Base-by-base conservation (phyloP, 2,888 invertebrate genomes). In the Phyllotreta striolata region DNA sequence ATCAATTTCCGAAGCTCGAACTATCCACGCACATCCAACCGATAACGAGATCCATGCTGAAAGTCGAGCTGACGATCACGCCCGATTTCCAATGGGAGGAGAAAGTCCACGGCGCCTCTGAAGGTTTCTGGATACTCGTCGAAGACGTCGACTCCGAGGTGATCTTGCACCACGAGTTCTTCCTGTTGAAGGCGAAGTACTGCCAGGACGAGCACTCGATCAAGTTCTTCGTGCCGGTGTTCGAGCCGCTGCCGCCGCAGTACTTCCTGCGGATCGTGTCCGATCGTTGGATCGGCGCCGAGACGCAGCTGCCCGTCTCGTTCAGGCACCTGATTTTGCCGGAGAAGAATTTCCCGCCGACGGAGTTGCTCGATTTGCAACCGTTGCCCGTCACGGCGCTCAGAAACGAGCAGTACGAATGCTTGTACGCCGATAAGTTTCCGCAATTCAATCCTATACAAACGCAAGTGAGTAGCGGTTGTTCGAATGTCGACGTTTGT, bases 41-140 rank as follows among this genome's bases (percentile, higher is more conserved):
- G 0, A 96, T 99, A 69, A 99, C 99, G 0, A 82, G 93, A 59
- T 91, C 93, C 1, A 98, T 98, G 0, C 83, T 99, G 13, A 85
- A 96, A 59, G 96, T 99, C 0, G 98, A 99, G 81, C 83, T 99
- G 10, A 98, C 98, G 0, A 95, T 99, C 64, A 96, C 96, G 0
- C 98, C 99, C 0, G 98, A 99, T 83, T 99, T 99, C 82, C 95
- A 98, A 77, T 99, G 99, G 99, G 98, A 99, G 74, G 98, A 98
- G 68, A 98, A 97, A 83, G 85, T 89, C 47, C 90, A 90, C 76
- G 91, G 91, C 0, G 89, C 89, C 40, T 91, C 91, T 0, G 93
- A 93, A 80, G 93, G 91, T 0, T 94, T 94, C 81, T 93, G 93
- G 93, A 91, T 94, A 74, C 83, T 94, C 4, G 92, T 93, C 0